Conservation (phyloP, 1,140 invertebrate genomes). For the Solen grandis region DNA sequence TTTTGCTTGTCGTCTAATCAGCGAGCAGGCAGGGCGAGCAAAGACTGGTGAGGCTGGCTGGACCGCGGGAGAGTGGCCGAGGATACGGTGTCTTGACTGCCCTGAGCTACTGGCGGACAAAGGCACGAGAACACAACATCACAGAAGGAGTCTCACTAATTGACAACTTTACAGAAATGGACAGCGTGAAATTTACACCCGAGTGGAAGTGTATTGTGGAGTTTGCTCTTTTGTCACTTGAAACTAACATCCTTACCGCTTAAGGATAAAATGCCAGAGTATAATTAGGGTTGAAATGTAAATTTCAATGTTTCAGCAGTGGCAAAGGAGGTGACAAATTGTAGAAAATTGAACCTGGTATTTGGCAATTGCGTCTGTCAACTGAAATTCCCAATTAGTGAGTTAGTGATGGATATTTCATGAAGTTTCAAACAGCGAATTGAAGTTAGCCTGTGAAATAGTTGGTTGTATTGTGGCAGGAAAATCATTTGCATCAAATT, state of each 20-base stretch:
- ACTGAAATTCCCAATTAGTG: no score
- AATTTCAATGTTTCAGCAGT: constrained; percentile 29
- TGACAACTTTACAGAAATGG: constrained; percentile 41
- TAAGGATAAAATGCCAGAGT: constrained; percentile 11
- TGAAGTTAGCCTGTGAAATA: no score
- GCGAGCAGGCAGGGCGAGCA: background rate
- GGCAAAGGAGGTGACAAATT: constrained; percentile 38
- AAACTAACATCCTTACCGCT: constrained; percentile 46
- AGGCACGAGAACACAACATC: constrained; percentile 37
- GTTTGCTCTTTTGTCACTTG: constrained; percentile 52
- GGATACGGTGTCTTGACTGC: constrained; percentile 11
- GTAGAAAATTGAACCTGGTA: constrained; percentile 24
- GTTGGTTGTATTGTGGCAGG: no score
- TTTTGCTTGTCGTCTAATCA: constrained; percentile 32
- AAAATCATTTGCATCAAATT: no score
- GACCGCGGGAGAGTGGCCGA: background rate
- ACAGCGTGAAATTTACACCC: constrained; percentile 56
- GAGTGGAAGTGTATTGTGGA: constrained; percentile 28
- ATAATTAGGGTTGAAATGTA: constrained; percentile 51
- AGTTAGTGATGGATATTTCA: no score
- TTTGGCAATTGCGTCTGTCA: constrained; percentile 16
- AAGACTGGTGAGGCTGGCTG: background rate
- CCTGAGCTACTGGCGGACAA: constrained; percentile 35
- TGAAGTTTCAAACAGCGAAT: no score
- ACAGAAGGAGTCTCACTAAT: constrained; percentile 41